These are phyloP conservation scores for Archilochus colubris DNA, from an alignment of 2,113 vertebrate species.

Conservation along the genomic window DNA sequence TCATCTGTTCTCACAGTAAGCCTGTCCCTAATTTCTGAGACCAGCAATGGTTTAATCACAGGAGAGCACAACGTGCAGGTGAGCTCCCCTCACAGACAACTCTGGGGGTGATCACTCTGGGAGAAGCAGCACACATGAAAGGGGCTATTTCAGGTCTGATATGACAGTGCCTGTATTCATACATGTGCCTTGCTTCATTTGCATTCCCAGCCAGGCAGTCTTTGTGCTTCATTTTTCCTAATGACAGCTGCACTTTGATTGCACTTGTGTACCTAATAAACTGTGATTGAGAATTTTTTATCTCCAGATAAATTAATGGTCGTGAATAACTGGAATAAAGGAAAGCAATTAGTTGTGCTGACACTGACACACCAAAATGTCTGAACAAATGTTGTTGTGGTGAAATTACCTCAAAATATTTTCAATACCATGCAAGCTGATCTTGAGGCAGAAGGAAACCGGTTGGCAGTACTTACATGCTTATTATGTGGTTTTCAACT, in stretches of 20 bases:
- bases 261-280: not conserved
- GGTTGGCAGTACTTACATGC: not conserved
- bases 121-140: rapidly evolving
- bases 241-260: not conserved
- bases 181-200: not conserved
- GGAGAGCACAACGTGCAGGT: rapidly evolving
- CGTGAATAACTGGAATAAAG: not conserved
- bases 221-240: not conserved
- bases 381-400: not conserved
- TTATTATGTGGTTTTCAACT: not conserved
- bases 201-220: not conserved
- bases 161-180: not conserved
- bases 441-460: not conserved
- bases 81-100: not conserved
- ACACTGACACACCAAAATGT: not conserved
- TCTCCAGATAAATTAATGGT: not conserved
- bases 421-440: not conserved
- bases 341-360: not conserved
- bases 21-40: not conserved
- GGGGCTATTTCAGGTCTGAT: not conserved
- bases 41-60: not conserved
- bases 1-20: not conserved
- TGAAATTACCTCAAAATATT: conserved; percentile 2
- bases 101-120: rapidly evolving
- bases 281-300: not conserved